Evolutionary conservation across 2,797 vertebrate species (phyloP).

Genomic region (Pyrrhura leucotis): DNA sequence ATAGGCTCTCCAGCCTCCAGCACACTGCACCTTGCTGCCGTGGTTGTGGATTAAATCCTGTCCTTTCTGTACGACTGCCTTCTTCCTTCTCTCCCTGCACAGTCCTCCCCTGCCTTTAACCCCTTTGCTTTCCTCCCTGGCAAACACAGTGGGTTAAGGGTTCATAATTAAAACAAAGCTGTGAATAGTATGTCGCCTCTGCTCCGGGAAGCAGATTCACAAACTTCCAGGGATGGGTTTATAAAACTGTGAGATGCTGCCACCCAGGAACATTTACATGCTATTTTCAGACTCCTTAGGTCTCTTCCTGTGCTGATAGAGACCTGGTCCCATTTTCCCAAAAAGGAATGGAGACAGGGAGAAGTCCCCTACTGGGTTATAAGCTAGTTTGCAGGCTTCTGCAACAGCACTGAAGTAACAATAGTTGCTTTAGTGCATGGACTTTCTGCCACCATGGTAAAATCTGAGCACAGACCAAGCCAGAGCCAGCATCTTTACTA

Average conservation of each 20-base stretch:
- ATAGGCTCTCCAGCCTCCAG: neutral
- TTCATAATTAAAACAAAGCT: neutral
- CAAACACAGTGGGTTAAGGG: neutral
- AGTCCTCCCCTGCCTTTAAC: neutral
- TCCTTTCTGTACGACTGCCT: neutral
- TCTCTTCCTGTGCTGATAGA: neutral
- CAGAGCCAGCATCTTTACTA: neutral
- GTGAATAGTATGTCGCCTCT: neutral
- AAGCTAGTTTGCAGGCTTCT: neutral
- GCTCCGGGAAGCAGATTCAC: neutral
- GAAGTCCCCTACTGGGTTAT: neutral
- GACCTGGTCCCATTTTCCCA: neutral
- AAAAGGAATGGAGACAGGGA: neutral
- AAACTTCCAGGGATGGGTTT: neutral
- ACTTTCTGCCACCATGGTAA: neutral
- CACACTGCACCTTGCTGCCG: neutral
- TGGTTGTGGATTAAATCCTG: neutral
- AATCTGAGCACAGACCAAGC: neutral
- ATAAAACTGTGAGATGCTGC: neutral
- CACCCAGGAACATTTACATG: neutral
- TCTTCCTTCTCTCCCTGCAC: neutral
- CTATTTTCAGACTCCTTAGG: slow-evolving; percentile 25
- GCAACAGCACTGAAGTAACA: neutral
- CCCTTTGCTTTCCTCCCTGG: neutral
- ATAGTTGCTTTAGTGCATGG: neutral